These are phyloP conservation scores for Heliconius hewitsoni DNA, from an alignment of 1,140 invertebrate genomes.

Conservation along the genomic window DNA sequence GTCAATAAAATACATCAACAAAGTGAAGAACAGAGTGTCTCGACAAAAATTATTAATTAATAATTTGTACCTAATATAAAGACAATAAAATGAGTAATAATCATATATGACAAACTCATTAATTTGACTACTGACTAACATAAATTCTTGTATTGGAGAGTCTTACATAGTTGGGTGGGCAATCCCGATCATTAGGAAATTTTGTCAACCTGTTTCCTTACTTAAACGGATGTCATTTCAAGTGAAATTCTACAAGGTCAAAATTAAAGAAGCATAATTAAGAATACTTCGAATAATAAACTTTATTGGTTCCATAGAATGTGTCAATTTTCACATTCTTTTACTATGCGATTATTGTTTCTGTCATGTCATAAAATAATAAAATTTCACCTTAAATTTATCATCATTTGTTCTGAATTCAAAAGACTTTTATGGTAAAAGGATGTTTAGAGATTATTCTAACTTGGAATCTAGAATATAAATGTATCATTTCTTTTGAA, in stretches of 20 bases:
- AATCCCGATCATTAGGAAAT: slow-evolving; percentile 49
- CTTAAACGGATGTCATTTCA: slow-evolving; percentile 47
- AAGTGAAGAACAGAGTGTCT: no score
- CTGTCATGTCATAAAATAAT: slow-evolving; percentile 1
- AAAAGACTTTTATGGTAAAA: background rate
- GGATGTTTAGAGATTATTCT: background rate
- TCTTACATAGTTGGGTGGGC: slow-evolving; percentile 35
- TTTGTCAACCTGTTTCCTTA: slow-evolving; percentile 37
- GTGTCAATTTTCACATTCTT: slow-evolving; percentile 30
- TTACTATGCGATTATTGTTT: slow-evolving; percentile 18
- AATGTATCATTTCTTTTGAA: background rate
- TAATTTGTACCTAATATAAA: background rate
- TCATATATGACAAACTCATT: background rate
- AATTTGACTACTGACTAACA: background rate
- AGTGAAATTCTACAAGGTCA: slow-evolving; percentile 39
- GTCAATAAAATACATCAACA: no score
- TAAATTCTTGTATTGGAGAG: background rate
- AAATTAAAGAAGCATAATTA: background rate
- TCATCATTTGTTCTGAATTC: background rate
- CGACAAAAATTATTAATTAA: background rate
- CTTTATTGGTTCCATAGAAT: slow-evolving; percentile 21
- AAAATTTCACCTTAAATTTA: slow-evolving; percentile 24
- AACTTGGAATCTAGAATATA: background rate
- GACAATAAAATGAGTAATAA: background rate
- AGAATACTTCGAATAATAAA: background rate